Evolutionary conservation across 2,113 vertebrate species (phyloP).

Genomic region (Psilopogon haemacephalus): DNA sequence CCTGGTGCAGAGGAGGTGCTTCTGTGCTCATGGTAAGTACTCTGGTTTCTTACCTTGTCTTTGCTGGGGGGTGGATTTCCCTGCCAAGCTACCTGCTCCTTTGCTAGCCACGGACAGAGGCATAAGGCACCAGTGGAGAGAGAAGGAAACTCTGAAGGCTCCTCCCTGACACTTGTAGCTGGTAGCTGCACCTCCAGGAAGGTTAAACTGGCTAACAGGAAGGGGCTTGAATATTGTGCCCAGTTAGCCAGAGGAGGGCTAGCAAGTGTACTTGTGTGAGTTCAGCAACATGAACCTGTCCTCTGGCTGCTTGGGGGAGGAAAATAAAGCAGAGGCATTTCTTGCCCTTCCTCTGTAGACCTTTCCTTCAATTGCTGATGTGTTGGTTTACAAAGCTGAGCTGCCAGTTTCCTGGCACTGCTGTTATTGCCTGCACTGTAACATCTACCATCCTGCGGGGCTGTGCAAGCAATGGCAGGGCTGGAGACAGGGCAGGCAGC

Average conservation of each 20-base stretch:
- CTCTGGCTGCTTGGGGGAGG: neutral
- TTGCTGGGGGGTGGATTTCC: neutral
- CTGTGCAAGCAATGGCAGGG: neutral
- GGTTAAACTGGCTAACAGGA: neutral
- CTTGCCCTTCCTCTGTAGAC: neutral
- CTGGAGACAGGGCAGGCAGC: neutral
- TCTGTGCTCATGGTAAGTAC: constrained; percentile 72
- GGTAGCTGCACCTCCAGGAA: neutral
- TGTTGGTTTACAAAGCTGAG: neutral
- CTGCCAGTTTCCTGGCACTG: neutral
- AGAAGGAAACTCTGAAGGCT: neutral
- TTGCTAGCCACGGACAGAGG: neutral
- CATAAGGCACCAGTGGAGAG: neutral
- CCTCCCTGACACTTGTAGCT: neutral
- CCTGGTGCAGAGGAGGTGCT: constrained; percentile 26
- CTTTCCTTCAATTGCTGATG: neutral
- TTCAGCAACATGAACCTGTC: neutral
- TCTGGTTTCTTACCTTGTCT: neutral
- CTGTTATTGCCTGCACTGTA: neutral
- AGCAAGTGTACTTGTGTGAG: neutral
- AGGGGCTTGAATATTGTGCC: neutral
- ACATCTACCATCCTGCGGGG: neutral
- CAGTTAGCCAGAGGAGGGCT: neutral
- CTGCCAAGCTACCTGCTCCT: neutral
- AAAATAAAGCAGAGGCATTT: neutral